A percentile compares a stretch with the other conserved stretches of the same genome.
These are phyloP conservation scores for Ciona savignyi DNA, from an alignment of 23 tunicate species.

Conservation along the genomic window DNA sequence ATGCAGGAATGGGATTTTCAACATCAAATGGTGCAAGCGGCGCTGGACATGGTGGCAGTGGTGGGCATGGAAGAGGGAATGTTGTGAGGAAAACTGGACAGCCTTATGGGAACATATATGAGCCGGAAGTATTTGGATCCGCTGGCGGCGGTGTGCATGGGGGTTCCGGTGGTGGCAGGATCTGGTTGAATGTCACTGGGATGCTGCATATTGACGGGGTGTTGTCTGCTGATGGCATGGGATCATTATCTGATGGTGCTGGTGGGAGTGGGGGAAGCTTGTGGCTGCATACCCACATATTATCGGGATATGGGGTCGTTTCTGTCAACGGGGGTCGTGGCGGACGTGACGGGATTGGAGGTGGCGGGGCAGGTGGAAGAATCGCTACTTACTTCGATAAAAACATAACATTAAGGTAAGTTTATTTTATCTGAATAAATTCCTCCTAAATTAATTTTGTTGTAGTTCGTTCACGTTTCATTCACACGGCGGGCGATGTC, in stretches of 20 bases:
- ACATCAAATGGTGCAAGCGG: no score
- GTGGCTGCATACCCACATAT: constrained; percentile 9
- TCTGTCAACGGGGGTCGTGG: constrained; percentile 18
- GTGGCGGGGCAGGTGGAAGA: constrained; percentile 29
- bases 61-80: constrained; percentile 27
- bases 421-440: background rate
- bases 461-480: constrained; percentile 17
- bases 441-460: background rate
- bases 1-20: no score
- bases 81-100: constrained; percentile 18
- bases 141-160: constrained; percentile 17
- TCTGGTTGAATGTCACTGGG: constrained; percentile 24
- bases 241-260: background rate
- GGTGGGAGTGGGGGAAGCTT: constrained; percentile 27
- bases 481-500: constrained; percentile 27
- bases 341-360: constrained; percentile 8
- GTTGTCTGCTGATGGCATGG: constrained; percentile 11
- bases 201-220: constrained; percentile 25
- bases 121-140: constrained; percentile 22
- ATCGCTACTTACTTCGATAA: constrained; percentile 16
- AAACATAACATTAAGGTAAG: constrained; percentile 19
- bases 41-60: constrained; percentile 29
- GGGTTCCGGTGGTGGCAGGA: constrained; percentile 21
- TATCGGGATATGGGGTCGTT: constrained; percentile 15
- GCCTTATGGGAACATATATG: constrained; percentile 25